Evolutionary conservation across 2,113 vertebrate species (phyloP).

Genomic region (Genyomyrus donnyi): DNA sequence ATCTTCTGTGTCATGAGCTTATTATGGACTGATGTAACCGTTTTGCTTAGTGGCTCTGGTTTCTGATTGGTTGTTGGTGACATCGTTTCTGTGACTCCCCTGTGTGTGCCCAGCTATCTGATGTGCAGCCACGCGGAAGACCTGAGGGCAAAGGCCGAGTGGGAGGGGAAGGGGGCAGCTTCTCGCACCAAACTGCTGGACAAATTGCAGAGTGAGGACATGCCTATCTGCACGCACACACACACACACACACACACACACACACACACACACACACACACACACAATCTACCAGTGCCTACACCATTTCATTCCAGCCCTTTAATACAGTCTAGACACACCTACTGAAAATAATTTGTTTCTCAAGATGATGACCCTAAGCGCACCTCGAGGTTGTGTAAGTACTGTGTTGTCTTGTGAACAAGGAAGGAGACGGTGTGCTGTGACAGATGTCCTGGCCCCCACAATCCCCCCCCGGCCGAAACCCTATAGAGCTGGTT

Average conservation of each 20-base stretch:
- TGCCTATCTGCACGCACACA: constrained; percentile 9
- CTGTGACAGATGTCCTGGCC: background rate
- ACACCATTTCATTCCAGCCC: background rate
- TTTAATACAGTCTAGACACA: background rate
- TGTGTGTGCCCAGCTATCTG: constrained; percentile 71
- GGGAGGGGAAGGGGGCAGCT: constrained; percentile 88
- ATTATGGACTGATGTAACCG: background rate
- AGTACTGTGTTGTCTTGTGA: background rate
- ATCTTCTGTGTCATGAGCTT: background rate
- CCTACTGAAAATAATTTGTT: background rate
- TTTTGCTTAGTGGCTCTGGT: background rate
- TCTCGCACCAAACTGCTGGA: constrained; percentile 89
- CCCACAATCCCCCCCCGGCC: background rate
- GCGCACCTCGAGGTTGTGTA: background rate
- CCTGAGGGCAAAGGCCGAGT: constrained; percentile 87
- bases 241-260: background rate
- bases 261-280: background rate
- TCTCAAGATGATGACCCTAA: background rate
- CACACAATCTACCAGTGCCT: background rate
- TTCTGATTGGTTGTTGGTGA: background rate
- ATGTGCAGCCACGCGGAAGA: constrained; percentile 97
- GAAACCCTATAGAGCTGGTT: background rate
- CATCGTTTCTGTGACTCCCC: constrained; percentile 12
- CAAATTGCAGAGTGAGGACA: constrained; percentile 88
- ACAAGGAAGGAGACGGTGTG: background rate